These are phyloP conservation scores for Nephotettix cincticeps DNA, from an alignment of 1,140 invertebrate genomes.

Conservation along the genomic window DNA sequence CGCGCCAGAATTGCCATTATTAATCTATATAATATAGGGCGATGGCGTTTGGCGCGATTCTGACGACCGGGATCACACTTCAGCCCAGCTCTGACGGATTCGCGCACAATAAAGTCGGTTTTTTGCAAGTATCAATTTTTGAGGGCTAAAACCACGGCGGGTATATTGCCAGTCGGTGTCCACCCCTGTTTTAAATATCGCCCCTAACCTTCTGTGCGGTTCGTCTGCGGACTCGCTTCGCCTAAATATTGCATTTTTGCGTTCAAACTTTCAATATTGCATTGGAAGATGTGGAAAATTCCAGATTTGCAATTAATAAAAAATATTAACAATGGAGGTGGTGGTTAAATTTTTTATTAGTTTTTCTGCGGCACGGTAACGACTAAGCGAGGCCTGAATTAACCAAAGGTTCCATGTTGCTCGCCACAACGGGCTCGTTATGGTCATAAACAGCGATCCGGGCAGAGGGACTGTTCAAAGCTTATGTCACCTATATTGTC, in stretches of 20 bases:
- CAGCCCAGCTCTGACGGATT: background rate
- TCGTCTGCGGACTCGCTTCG: background rate
- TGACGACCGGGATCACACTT: background rate
- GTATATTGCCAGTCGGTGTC: background rate
- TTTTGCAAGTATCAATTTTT: conserved; percentile 20
- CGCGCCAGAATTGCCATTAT: conserved; percentile 7
- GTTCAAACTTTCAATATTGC: conserved; percentile 20
- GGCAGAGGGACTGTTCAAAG: no score
- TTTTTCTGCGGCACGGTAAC: background rate
- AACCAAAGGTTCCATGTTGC: no score
- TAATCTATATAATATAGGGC: conserved; percentile 15
- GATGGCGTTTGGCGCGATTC: background rate
- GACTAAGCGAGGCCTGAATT: no score
- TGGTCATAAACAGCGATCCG: no score
- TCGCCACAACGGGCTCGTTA: no score
- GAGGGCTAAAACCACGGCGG: background rate
- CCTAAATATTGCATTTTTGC: conserved; percentile 22
- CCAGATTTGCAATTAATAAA: conserved; percentile 18
- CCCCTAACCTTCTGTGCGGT: conserved; percentile 3
- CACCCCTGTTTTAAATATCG: conserved; percentile 6
- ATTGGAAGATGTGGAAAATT: conserved; percentile 23
- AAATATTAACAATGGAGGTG: conserved; percentile 14
- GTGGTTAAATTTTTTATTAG: conserved; percentile 14
- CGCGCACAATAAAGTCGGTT: conserved; percentile 6
- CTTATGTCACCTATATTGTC: no score